phyloP scores from a whole-genome alignment of 2,797 vertebrate genomes.

The Chiropotes sagulatus region DNA sequence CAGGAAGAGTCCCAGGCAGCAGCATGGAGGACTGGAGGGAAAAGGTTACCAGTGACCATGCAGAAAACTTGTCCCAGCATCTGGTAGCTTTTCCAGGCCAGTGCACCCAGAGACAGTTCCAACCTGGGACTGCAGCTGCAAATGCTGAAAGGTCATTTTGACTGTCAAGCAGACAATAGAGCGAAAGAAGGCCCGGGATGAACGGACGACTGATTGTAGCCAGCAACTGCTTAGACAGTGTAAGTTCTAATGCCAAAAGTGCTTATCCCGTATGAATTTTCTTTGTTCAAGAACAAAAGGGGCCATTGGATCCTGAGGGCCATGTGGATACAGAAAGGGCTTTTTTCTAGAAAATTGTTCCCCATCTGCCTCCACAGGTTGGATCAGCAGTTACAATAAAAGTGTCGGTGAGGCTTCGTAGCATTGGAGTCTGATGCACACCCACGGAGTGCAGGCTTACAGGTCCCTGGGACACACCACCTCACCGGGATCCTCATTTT shows the following conservation, averaged over 20 bases:
- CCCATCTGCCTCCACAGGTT: neutral
- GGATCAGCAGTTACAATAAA: neutral
- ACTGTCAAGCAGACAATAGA: constrained; percentile 40
- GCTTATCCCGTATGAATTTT: constrained; percentile 14
- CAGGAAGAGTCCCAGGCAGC: neutral
- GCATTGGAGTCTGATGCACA: neutral
- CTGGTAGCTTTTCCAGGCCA: neutral
- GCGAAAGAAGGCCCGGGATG: neutral
- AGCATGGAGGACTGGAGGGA: neutral
- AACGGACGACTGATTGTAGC: neutral
- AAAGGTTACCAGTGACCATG: neutral
- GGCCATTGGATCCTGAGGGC: neutral
- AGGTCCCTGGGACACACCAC: neutral
- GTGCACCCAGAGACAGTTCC: neutral
- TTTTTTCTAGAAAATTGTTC: neutral
- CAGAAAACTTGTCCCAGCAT: neutral
- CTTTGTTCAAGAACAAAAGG: constrained; percentile 51
- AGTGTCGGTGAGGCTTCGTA: no score
- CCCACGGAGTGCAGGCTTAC: neutral
- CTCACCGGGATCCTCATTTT: neutral
- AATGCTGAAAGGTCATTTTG: constrained; percentile 36
- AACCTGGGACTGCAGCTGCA: neutral
- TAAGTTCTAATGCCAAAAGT: constrained; percentile 33
- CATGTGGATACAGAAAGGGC: neutral
- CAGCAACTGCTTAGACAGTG: neutral